Conservation (phyloP, 2,113 vertebrate species). For the Variabilichromis moorii region DNA sequence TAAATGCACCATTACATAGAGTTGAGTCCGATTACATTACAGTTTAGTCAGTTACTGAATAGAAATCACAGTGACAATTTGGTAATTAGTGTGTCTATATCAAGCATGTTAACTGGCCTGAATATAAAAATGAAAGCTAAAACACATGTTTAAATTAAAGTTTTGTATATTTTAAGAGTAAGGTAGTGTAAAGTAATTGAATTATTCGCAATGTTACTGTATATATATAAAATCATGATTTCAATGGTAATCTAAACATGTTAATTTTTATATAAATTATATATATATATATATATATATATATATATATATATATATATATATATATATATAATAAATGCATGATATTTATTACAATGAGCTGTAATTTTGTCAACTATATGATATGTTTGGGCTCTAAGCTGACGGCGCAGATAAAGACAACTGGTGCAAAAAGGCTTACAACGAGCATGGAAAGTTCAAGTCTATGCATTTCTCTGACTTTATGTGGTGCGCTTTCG, state of each 20-base stretch:
- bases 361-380: neutral
- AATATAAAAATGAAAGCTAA: neutral
- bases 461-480: neutral
- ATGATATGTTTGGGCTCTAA: neutral
- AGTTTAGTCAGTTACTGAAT: neutral
- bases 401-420: neutral
- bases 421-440: neutral
- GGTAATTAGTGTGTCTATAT: neutral
- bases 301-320: too few relatives aligned
- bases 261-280: neutral
- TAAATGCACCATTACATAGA: neutral
- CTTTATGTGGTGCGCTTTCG: neutral
- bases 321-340: neutral
- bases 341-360: neutral
- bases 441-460: neutral
- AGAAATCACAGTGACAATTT: neutral
- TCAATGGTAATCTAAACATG: neutral
- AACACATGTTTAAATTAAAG: neutral
- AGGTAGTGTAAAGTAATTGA: neutral
- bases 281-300: neutral
- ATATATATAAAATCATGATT: neutral
- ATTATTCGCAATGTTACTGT: neutral
- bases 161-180: neutral
- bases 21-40: neutral
- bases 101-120: neutral